A percentile compares a stretch with the other conserved stretches of the same genome.
Conservation (phyloP, 1,140 invertebrate genomes). For the Bombus sylvicola region DNA sequence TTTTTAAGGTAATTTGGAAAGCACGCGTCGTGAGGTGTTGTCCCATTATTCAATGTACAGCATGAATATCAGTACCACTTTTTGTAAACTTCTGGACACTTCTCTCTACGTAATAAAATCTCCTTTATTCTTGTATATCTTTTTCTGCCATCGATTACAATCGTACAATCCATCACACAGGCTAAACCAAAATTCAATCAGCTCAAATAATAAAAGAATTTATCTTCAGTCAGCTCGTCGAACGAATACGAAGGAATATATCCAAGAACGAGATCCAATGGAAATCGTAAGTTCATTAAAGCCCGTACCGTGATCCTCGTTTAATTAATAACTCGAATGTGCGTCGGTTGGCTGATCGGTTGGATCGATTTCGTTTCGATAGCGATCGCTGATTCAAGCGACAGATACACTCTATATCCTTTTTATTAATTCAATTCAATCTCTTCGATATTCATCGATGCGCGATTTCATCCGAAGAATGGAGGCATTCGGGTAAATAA, state of each 20-base stretch:
- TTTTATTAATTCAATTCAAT: slow-evolving; percentile 43
- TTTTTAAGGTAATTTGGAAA: no score
- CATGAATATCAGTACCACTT: no score
- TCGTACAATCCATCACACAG: not conserved
- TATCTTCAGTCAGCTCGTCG: not conserved
- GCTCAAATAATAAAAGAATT: not conserved
- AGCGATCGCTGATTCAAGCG: not conserved
- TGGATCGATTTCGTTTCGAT: not conserved
- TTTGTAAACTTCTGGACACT: no score
- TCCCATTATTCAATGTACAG: no score
- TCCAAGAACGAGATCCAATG: not conserved
- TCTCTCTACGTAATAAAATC: not conserved
- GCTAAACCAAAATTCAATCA: not conserved
- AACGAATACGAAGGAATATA: not conserved
- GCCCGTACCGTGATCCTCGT: not conserved
- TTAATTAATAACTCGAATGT: slow-evolving; percentile 29
- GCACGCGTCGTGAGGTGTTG: no score
- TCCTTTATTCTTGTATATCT: not conserved
- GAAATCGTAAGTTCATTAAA: slow-evolving; percentile 23
- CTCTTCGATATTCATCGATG: slow-evolving; percentile 34
- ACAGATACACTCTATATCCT: slow-evolving; percentile 27
- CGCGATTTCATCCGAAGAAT: slow-evolving; percentile 23
- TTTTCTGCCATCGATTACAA: not conserved
- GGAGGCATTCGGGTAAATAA: slow-evolving; percentile 37
- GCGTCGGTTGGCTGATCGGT: not conserved